Evolutionary conservation across 2,113 vertebrate species (phyloP), one percentile per base, ranked within the genome.

Genomic region (Emydura subglobosa): DNA sequence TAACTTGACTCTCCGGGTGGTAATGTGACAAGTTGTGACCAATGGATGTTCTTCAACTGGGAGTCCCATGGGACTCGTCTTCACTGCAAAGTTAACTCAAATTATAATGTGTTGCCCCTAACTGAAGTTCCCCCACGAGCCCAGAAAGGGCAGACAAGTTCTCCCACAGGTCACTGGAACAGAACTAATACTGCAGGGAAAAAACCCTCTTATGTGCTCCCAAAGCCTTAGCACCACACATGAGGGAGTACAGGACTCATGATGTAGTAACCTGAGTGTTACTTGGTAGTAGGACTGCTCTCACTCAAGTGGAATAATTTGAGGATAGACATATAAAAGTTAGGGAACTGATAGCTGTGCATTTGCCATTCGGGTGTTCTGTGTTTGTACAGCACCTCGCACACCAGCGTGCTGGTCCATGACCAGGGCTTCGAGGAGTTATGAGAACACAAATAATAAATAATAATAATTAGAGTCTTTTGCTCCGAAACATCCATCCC

Each of bases 31-130:
- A 92, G 89, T 49, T 93, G 89, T 87, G 92, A 95, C 95, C 95
- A 95, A 91, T 89, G 95, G 89, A 89, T 86, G 91, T 95, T 97
- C 94, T 90, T 27, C 21, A 94, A 95, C 92, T 95, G 95, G 95
- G 95, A 95, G 92, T 87, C 97, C 93, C 96, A 91, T 44, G 95
- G 92, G 96, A 93, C 50, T 27, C 88, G 76, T 92, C 92, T 97
- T 76, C 87, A 42, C 83, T 95, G 94, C 89, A 88, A 61, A 97
- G 59, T 93, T 93, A 95, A 95, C 90, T 97, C 42, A 79, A 96
- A 91, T 93, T 78, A 78, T 8, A 10, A 13, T 14, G 42, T 42
- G 39, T 44, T 78, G 44, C 25, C 24, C 24, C 42, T 78, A 96
- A 96, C 93, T 97, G 94, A 93, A 96, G 57, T 90, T 93, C 95